phyloP scores from a whole-genome alignment of 1,140 invertebrate genomes.

The Diorhabda elongata region DNA sequence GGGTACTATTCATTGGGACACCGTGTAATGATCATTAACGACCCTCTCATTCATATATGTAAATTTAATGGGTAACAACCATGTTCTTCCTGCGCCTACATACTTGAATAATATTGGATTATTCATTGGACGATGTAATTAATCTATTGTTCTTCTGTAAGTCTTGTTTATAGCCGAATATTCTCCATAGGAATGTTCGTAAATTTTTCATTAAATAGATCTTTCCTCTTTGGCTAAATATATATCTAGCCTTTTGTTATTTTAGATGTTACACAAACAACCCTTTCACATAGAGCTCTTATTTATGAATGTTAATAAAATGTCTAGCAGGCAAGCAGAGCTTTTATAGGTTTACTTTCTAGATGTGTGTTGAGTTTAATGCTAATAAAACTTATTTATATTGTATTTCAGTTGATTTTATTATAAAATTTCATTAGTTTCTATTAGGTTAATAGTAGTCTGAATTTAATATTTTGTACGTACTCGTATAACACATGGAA shows the following conservation, averaged over 20 bases:
- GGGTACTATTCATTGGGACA: no score
- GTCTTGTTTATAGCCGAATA: background rate
- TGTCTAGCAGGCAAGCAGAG: background rate
- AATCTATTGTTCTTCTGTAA: background rate
- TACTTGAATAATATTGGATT: background rate
- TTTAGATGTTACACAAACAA: background rate
- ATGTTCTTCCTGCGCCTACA: no score
- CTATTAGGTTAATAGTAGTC: no score
- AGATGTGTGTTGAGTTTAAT: background rate
- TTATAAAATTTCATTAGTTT: no score
- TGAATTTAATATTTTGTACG: no score
- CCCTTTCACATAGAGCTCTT: background rate
- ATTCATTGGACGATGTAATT: background rate
- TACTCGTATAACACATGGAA: no score
- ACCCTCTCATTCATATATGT: no score
- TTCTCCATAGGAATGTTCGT: background rate
- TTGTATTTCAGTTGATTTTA: no score
- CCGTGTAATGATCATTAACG: no score
- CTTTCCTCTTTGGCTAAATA: background rate
- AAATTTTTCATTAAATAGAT: background rate
- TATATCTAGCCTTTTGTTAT: background rate
- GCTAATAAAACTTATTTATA: no score
- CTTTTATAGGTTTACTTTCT: constrained; percentile 1
- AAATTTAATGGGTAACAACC: no score
- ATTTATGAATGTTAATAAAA: background rate